Evolutionary conservation across 2,113 vertebrate genomes (phyloP), one percentile per base, ranked within the genome.

Genomic region (Bos javanicus): DNA sequence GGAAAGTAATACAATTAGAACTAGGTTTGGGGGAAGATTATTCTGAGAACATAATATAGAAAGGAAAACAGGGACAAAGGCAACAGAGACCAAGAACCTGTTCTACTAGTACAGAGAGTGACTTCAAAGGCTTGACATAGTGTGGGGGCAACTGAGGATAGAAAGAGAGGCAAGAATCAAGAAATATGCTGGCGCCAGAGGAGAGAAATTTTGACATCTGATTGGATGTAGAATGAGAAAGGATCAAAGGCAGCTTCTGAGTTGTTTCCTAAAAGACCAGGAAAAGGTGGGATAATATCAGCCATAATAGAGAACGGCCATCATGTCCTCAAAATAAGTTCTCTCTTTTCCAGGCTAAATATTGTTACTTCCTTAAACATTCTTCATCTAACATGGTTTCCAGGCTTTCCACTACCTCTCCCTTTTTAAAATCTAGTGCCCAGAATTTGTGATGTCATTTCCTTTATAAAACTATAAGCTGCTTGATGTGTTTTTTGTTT

Each of bases 401-500:
- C 91, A 97, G 78, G 76, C 50, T 30, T 48, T 91, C 39, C 9
- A 64, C 50, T 87, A 82, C 56, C 43, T 86, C 46, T 60, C 50
- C 57, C 81, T 54, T 62, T 89, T 89, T 60, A 89, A 97, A 97
- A 95, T 85, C 91, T 83, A 94, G 60, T 67, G 84, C 59, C 78
- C 76, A 67, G 59, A 88, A 93, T 86, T 81, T 81, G 46, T 91
- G 92, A 80, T 87, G 57, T 84, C 76, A 91, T 57, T 94, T 96
- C 64, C 81, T 83, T 97, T 67, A 89, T 39, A 86, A 95, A 97
- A 74, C 39, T 95, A 82, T 50, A 89, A 94, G 84, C 78, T 92
- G 50, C 54, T 87, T 76, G 48, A 96, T 95, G 87, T 91, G 90
- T 67, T 84, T 93, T 95, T 86, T 81, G 57, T 90, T 98, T 88